Conservation (phyloP, 2,113 vertebrate species). For the Mastomys coucha region DNA sequence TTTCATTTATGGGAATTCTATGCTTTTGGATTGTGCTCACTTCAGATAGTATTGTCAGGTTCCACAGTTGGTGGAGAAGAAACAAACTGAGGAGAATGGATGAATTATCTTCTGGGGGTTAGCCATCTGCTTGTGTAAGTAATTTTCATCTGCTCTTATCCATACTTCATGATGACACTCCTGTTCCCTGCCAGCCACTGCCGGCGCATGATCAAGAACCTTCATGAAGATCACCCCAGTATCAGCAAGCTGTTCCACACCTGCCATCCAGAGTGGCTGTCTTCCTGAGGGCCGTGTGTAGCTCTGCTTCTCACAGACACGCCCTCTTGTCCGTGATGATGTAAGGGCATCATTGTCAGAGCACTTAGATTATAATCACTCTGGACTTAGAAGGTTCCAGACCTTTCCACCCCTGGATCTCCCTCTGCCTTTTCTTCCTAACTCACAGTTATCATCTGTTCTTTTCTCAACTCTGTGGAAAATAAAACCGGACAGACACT, state of each 20-base stretch:
- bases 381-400: not conserved
- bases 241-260: not conserved
- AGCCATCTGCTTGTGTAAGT: not conserved
- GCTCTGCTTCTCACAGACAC: not conserved
- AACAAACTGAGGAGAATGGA: not conserved
- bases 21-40: conserved; percentile 11
- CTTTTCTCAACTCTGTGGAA: not conserved
- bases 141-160: not conserved
- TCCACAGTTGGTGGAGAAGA: not conserved
- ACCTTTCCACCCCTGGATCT: not conserved
- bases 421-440: not conserved
- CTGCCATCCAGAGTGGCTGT: not conserved
- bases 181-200: not conserved
- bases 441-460: not conserved
- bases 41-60: conserved; percentile 22
- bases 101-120: not conserved
- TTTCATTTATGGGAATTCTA: conserved; percentile 73
- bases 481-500: not conserved
- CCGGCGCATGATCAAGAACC: not conserved
- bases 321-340: not conserved
- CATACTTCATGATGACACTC: not conserved
- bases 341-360: not conserved
- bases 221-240: not conserved
- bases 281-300: not conserved
- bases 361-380: not conserved